These are phyloP conservation scores for Dreissena rostriformis DNA, from an alignment of 1,140 invertebrate genomes.

Conservation along the genomic window DNA sequence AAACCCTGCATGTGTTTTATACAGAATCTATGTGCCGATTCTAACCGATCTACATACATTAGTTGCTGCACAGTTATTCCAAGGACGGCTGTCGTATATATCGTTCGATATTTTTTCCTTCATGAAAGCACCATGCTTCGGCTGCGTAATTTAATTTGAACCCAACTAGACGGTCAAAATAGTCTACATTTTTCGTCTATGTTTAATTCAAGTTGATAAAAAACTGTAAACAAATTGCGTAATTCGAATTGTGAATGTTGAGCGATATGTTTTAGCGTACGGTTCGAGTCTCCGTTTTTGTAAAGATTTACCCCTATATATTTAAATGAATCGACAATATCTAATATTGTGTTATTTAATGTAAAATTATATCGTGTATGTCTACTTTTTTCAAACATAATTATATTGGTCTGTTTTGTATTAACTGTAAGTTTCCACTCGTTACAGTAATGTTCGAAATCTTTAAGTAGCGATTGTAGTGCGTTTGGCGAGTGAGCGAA, in stretches of 20 bases:
- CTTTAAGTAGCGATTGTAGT: background rate
- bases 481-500: no score
- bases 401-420: background rate
- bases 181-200: background rate
- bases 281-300: conserved; percentile 5
- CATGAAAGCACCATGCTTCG: background rate
- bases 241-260: background rate
- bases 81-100: no score
- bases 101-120: background rate
- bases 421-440: conserved; percentile 1
- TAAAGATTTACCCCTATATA: conserved; percentile 8
- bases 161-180: background rate
- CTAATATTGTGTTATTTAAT: background rate
- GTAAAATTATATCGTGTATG: background rate
- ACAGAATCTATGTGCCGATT: no score
- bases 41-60: no score
- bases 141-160: background rate
- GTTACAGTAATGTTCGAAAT: background rate
- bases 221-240: conserved; percentile 1
- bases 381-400: background rate
- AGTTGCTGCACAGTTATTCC: no score
- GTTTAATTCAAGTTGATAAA: background rate
- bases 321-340: conserved; percentile 20
- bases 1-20: no score
- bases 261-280: background rate